A percentile compares a stretch with the other conserved stretches of the same genome.
Evolutionary conservation across 1,140 invertebrate genomes (phyloP).

Genomic region (Diorhabda elongata): DNA sequence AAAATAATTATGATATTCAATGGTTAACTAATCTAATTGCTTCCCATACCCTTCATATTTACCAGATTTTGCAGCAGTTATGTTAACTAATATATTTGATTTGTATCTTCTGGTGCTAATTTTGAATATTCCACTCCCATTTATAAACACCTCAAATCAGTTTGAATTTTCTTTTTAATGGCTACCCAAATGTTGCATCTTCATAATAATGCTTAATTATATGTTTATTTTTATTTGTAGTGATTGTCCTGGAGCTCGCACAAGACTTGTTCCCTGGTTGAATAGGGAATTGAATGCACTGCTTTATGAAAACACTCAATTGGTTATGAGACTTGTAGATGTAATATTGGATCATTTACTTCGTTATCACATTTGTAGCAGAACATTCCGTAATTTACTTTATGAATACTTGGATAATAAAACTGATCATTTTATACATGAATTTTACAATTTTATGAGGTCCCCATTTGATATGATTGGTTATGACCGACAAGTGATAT

Average conservation of each 20-base stretch:
- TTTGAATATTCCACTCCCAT: background rate
- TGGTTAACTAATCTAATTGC: too few species aligned
- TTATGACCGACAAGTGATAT: slow-evolving; percentile 58
- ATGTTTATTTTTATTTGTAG: slow-evolving; percentile 50
- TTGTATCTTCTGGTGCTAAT: too few species aligned
- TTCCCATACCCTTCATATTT: too few species aligned
- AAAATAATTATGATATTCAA: too few species aligned
- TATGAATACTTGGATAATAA: slow-evolving; percentile 56
- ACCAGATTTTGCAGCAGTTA: too few species aligned
- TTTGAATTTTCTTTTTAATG: background rate
- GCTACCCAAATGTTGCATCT: background rate
- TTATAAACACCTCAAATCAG: background rate
- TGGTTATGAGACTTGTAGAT: slow-evolving; percentile 60
- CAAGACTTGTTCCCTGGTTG: slow-evolving; percentile 82
- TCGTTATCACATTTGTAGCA: slow-evolving; percentile 66
- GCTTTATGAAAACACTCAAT: slow-evolving; percentile 57
- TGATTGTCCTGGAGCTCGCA: slow-evolving; percentile 71
- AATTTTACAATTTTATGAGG: slow-evolving; percentile 80
- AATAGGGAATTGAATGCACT: slow-evolving; percentile 78
- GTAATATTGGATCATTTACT: slow-evolving; percentile 67
- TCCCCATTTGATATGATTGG: slow-evolving; percentile 80
- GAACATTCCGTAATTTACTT: slow-evolving; percentile 63
- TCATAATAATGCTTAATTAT: too few species aligned
- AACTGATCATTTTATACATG: slow-evolving; percentile 82
- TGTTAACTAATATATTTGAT: too few species aligned